These are phyloP conservation scores for Perca flavescens DNA, from an alignment of 2,113 vertebrate species.

Conservation along the genomic window DNA sequence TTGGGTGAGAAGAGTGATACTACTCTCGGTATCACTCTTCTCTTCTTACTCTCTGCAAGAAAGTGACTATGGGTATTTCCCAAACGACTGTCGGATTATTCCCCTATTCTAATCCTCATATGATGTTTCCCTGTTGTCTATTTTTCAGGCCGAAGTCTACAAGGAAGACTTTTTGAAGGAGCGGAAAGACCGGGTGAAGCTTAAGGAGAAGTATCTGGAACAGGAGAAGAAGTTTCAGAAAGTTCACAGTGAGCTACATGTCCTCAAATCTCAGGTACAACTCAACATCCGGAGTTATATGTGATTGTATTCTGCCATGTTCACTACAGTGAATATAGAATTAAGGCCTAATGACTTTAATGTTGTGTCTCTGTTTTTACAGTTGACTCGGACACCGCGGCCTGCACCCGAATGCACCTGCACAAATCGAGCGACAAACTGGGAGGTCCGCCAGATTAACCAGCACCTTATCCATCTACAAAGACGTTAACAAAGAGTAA, in stretches of 20 bases:
- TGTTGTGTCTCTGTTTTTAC: background rate
- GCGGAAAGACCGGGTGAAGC: constrained; percentile 71
- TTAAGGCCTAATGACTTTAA: background rate
- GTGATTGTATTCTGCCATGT: background rate
- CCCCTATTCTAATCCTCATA: background rate
- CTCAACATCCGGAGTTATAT: rapidly evolving
- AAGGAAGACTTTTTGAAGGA: constrained; percentile 79
- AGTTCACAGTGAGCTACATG: constrained; percentile 65
- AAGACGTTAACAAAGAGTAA: constrained; percentile 19
- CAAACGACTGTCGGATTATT: background rate
- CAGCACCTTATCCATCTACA: constrained; percentile 16
- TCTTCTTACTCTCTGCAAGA: background rate
- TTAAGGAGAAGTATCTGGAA: constrained; percentile 66
- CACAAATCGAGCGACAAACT: background rate
- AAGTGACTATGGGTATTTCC: background rate
- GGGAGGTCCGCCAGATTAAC: background rate
- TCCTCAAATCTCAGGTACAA: constrained; percentile 67
- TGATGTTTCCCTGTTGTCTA: background rate
- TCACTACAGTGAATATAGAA: background rate
- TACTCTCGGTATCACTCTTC: background rate
- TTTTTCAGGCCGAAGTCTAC: constrained; percentile 71
- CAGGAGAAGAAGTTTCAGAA: constrained; percentile 65
- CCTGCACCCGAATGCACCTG: constrained; percentile 16
- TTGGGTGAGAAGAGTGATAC: background rate
- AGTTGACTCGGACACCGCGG: constrained; percentile 27